phyloP scores from a whole-genome alignment of 2,888 invertebrate species.

The Spilosoma lubricipeda region DNA sequence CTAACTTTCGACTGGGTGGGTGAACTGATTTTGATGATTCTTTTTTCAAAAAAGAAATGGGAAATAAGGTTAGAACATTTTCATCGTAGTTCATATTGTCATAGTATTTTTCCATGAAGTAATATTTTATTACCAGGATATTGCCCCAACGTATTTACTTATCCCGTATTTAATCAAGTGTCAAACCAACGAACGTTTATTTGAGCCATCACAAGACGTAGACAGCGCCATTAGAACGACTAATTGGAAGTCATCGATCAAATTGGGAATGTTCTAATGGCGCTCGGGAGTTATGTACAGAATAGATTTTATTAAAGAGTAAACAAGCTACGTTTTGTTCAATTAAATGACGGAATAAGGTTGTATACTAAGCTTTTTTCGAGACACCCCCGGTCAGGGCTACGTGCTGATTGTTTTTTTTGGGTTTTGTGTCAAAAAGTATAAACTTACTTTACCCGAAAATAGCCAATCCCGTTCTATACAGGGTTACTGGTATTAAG shows the following conservation, averaged over 20 bases:
- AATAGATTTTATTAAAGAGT: neutral
- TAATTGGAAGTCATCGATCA: slow-evolving; percentile 15
- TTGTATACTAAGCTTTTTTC: neutral
- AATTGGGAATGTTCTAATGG: neutral
- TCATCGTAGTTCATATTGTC: too few relatives aligned
- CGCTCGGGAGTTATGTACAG: neutral
- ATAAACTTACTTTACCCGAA: too few relatives aligned
- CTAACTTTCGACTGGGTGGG: too few relatives aligned
- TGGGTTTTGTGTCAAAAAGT: too few relatives aligned
- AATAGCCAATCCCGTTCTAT: too few relatives aligned
- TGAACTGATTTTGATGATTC: too few relatives aligned
- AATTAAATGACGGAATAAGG: neutral
- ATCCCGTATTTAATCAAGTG: neutral
- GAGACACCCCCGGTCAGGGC: too few relatives aligned
- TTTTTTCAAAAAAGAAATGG: too few relatives aligned
- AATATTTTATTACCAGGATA: neutral
- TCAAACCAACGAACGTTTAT: slow-evolving; percentile 15
- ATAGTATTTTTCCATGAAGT: neutral
- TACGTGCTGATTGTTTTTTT: too few relatives aligned
- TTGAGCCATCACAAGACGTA: slow-evolving; percentile 28
- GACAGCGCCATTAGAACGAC: slow-evolving; percentile 27
- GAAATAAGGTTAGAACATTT: too few relatives aligned
- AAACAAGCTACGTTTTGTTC: neutral
- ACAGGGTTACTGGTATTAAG: too few relatives aligned
- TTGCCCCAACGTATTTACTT: neutral